Evolutionary conservation across 1,140 invertebrate genomes (phyloP).

Genomic region (Platorchestia sp.): DNA sequence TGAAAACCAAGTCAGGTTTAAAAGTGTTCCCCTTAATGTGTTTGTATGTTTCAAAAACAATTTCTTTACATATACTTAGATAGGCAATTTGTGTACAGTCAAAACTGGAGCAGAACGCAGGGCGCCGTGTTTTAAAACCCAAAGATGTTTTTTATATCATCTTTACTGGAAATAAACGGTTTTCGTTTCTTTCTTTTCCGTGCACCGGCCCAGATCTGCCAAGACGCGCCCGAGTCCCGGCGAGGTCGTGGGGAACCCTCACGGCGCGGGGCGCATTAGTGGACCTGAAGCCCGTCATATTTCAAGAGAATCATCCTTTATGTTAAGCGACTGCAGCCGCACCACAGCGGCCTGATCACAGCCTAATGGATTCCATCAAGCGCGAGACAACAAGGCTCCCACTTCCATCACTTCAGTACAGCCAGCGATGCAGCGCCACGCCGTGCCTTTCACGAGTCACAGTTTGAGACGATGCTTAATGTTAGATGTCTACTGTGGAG

Average conservation of each 20-base stretch:
- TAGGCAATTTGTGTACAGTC: too few relatives aligned
- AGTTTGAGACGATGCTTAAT: not conserved
- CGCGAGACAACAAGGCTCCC: not conserved
- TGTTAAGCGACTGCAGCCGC: not conserved
- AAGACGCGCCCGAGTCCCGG: not conserved
- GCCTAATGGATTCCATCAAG: conserved; percentile 46
- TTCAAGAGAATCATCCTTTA: conserved; percentile 45
- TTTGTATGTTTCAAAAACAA: too few relatives aligned
- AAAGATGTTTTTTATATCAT: too few relatives aligned
- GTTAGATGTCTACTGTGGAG: not conserved
- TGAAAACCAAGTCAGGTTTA: too few relatives aligned
- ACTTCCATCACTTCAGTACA: not conserved
- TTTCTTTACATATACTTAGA: too few relatives aligned
- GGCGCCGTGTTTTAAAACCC: too few relatives aligned
- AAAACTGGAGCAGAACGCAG: too few relatives aligned
- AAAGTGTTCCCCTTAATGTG: too few relatives aligned
- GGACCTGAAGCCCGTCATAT: conserved; percentile 32
- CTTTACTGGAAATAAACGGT: too few relatives aligned
- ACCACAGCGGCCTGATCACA: not conserved
- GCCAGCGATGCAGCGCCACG: not conserved
- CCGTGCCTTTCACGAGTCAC: not conserved
- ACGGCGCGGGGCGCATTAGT: conserved; percentile 1
- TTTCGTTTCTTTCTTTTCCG: too few relatives aligned
- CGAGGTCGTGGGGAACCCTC: conserved; percentile 11
- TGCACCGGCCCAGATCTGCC: not conserved